Evolutionary conservation across 1,140 invertebrate species (phyloP), one percentile per base, ranked within the genome.

Genomic region (Theocolax elegans): DNA sequence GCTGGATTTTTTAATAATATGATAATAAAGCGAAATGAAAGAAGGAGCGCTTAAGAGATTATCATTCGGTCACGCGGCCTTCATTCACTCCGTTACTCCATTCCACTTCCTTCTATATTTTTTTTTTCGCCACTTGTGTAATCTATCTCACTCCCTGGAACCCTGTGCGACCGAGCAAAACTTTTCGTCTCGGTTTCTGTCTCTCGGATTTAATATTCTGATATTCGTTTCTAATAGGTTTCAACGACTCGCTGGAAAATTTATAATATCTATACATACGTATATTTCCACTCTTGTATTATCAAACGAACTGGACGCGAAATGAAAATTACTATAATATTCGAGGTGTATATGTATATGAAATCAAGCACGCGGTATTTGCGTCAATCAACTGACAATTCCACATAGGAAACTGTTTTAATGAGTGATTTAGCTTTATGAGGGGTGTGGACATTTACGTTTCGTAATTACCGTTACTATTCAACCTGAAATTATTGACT

Each of bases 21-120:
- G 82, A 85, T 85, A 85, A 85, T 85, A 84, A 81, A 81, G 81
- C 76, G 77, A 74, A 83, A 82, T 83, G 81, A 83, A 83, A 84
- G 80, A 81, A 83, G 82, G 15, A 15, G 80, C 76, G 79, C 75
- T 78, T 76, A 76, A 80, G 75, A 79, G 82, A 84, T 84, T 84
- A 84, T 83, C 77, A 78, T 80, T 79, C 75, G 77, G 78, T 81
- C 82, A 80, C 77, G 76, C 74, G 67, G 72, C 54, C 71, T 75
- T 74, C 70, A 54, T 60, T 59, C 70, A 59, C 62, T 72, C 70
- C 75, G 76, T 49, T 70, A 75, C 66, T 73, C 75, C 1, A 17
- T 66, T 72, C 72, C 60, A 46, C 64, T 49, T 42, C 59, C 42
- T 27, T n/a, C n/a, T n/a, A n/a, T n/a, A n/a, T n/a, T 35, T 35